Base-by-base conservation (phyloP, 2,888 invertebrate species). In the Byasa hedistus region DNA sequence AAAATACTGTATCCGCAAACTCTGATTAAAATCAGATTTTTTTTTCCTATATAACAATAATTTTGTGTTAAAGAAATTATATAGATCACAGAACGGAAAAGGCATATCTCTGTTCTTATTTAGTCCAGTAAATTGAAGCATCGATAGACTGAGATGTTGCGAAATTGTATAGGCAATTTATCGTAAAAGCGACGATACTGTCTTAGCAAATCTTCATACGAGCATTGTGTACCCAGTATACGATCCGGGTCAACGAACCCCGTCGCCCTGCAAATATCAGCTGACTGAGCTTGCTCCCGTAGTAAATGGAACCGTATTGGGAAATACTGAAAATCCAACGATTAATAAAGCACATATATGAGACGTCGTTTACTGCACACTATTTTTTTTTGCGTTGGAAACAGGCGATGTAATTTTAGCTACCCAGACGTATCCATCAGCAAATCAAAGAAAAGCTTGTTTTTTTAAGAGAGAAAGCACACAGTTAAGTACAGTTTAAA, bases 271-370 rank as follows among this genome's bases (percentile, higher is more conserved):
- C 44, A 57, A 57, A 66, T 62, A 62, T 61, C 60, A 61, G 60
- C 56, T 61, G 58, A 62, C 58, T 19, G 61, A 62, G 58, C 39
- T n/a, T 54, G 54, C 58, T 54, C 56, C 65, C 65, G 36, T 66
- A 54, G 57, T 59, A 64, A 62, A 44, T 58, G 39, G 51, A 24
- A 21, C 61, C 61, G 57, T 54, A 61, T 66, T 66, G 19, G 44
- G 58, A 57, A 66, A 66, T 66, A 62, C 36, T 55, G 56, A 65
- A 62, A 66, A 66, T 58, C 19, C 54, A 64, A 64, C 17, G 51
- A 39, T 44, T 62, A 36, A n/a, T 57, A 48, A 24, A 36, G 48
- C n/a, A 32, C 63, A 63, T 32, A 57, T 32, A 57, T 57, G 51
- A 48, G 44, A 19, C 56, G 62, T 54, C 22, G 23, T 44, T 23